A percentile compares a stretch with the other conserved stretches of the same genome.
phyloP scores from a whole-genome alignment of 2,113 vertebrate genomes.

The Sclerurus mexicanus region DNA sequence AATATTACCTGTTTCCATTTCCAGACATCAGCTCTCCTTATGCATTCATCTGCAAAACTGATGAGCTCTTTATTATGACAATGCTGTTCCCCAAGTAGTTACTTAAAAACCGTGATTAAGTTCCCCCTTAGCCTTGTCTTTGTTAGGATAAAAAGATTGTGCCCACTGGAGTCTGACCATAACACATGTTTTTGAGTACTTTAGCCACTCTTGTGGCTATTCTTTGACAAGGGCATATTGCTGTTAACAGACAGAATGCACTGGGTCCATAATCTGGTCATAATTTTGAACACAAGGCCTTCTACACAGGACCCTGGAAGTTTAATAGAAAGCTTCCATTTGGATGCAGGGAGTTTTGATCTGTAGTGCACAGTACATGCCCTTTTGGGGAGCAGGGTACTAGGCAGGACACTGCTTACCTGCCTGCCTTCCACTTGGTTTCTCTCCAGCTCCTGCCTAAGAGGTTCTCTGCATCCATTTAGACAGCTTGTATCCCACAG shows the following conservation, averaged over 20 bases:
- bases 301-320: not conserved
- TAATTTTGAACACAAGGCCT: not conserved
- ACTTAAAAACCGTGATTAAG: not conserved
- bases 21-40: not conserved
- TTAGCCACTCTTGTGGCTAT: not conserved
- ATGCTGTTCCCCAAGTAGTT: not conserved
- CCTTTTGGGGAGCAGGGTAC: not conserved
- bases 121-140: not conserved
- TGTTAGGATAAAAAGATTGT: not conserved
- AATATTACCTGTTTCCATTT: not conserved
- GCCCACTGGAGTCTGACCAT: not conserved
- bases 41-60: not conserved
- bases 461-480: not conserved
- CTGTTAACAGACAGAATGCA: not conserved
- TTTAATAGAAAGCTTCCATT: not conserved
- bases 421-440: not conserved
- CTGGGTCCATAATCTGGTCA: not conserved
- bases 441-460: not conserved
- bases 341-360: accelerated
- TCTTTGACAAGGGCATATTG: not conserved
- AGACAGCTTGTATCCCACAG: not conserved
- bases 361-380: accelerated
- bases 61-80: not conserved
- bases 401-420: not conserved
- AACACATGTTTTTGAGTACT: not conserved